Conservation (phyloP, 2,888 invertebrate species). For the Drosophila macrospina region DNA sequence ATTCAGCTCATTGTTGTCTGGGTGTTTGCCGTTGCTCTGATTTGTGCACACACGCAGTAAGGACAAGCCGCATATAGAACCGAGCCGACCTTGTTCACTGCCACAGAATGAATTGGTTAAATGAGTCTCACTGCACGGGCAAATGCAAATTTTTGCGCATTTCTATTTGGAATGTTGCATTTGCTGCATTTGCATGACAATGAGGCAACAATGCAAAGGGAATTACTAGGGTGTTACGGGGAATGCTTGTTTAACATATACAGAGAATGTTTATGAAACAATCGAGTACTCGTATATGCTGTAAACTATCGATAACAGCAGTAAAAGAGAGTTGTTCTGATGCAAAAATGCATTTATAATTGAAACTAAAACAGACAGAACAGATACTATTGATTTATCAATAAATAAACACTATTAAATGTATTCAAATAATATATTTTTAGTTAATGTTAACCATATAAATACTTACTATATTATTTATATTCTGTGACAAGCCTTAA, state of each 20-base stretch:
- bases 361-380: too few relatives aligned
- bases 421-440: too few relatives aligned
- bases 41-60: constrained; percentile 44
- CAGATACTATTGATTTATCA: too few relatives aligned
- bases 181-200: constrained; percentile 47
- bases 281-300: neutral
- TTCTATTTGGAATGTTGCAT: constrained; percentile 23
- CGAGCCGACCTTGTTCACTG: neutral
- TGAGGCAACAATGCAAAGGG: constrained; percentile 1
- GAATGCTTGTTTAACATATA: neutral
- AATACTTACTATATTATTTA: too few relatives aligned
- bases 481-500: too few relatives aligned
- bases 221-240: neutral
- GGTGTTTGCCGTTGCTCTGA: constrained; percentile 40
- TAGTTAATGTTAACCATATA: too few relatives aligned
- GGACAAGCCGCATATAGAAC: constrained; percentile 26
- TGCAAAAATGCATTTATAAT: too few relatives aligned
- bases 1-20: constrained; percentile 40
- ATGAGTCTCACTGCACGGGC: constrained; percentile 28
- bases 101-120: constrained; percentile 22
- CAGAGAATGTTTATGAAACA: neutral
- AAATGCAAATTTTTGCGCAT: constrained; percentile 43
- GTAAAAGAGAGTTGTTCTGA: neutral
- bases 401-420: too few relatives aligned
- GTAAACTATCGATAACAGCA: neutral